Base-by-base conservation (phyloP, 2,888 invertebrate genomes). In the Eudemis profundana region DNA sequence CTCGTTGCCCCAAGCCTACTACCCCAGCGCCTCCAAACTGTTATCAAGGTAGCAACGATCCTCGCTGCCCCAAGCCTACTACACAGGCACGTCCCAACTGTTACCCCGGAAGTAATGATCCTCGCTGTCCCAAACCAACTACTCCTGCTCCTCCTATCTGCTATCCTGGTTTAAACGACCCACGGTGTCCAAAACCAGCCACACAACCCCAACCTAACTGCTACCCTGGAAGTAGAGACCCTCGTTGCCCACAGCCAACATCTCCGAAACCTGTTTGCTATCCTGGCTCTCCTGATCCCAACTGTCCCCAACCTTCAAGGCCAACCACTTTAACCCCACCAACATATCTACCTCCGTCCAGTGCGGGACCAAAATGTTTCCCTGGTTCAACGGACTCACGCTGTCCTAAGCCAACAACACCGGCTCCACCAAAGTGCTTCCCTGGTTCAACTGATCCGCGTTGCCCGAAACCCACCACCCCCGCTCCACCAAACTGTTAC, bases 91-190 rank as follows among this genome's bases (percentile, higher is more conserved):
- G 73, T 3, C 77, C 74, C 8, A 72, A 66, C 0, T 85, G 84
- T 36, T 83, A 74, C 50, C 84, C 85, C 0, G 84, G 84, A 54
- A 78, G 74, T 2, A 73, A 69, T 0, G 84, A 85, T 67, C 77
- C 79, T 68, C 59, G 83, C 69, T 62, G 80, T 79, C 59, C 74
- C 29, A 14, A 84, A 83, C 74, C 83, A 72, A 54, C 67, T 75
- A 66, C 86, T 42, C 79, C 78, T 0, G 69, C 42, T 74, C 75
- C 0, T 14, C 72, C 74, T 12, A 71, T 49, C 0, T 80, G 81
- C 57, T 77, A 72, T 50, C 79, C 78, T 10, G 83, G 81, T 8
- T 72, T 73, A 4, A 73, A 57, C 17, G 81, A 82, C 54, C 77
- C 82, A 0, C 56, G 77, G 12, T 86, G 85, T 63, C 75, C 80